Conservation (phyloP, 2,888 invertebrate species). For the Antheraea assamensis region DNA sequence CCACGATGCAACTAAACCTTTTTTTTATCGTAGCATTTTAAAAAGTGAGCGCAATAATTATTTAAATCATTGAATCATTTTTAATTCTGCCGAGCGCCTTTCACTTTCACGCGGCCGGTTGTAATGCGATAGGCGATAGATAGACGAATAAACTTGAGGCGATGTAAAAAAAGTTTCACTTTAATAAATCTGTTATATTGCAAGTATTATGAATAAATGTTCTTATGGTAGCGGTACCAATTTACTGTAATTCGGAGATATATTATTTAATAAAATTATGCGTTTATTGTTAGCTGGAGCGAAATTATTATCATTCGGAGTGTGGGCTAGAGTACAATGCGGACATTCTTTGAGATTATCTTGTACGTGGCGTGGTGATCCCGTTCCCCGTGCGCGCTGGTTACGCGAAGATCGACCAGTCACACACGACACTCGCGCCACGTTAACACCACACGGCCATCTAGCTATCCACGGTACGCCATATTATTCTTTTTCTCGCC, state of each 20-base stretch:
- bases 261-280: background rate
- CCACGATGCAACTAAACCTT: too few relatives aligned
- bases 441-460: slow-evolving; percentile 87
- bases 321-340: slow-evolving; percentile 86
- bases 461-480: slow-evolving; percentile 85
- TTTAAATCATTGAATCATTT: too few relatives aligned
- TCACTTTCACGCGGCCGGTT: too few relatives aligned
- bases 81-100: too few relatives aligned
- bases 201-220: too few relatives aligned
- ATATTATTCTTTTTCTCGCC: background rate
- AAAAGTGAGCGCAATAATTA: too few relatives aligned
- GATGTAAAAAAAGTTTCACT: too few relatives aligned
- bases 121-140: too few relatives aligned
- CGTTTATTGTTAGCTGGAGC: slow-evolving; percentile 85
- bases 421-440: slow-evolving; percentile 87
- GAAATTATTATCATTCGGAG: slow-evolving; percentile 91
- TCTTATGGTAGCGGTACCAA: too few relatives aligned
- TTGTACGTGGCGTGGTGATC: slow-evolving; percentile 89
- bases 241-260: background rate
- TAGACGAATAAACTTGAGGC: too few relatives aligned
- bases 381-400: slow-evolving; percentile 90
- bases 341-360: slow-evolving; percentile 86
- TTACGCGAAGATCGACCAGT: slow-evolving; percentile 86
- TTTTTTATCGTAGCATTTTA: too few relatives aligned
- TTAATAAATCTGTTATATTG: too few relatives aligned